phyloP scores from a whole-genome alignment of 2,113 vertebrate genomes.

The Rhinopomastus cyanomelas region DNA sequence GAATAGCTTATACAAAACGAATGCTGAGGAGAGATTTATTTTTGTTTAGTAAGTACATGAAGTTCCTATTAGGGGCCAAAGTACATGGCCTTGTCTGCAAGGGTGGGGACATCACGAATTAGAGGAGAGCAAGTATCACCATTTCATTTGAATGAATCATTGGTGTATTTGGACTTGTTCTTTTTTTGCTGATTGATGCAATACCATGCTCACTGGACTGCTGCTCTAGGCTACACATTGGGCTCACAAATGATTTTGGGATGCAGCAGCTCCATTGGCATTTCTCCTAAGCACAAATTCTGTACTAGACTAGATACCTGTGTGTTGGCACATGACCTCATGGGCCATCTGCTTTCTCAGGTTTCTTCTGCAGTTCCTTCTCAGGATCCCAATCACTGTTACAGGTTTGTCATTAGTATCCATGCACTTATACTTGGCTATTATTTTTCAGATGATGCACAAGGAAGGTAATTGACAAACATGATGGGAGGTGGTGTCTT shows the following conservation, averaged over 20 bases:
- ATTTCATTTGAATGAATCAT: not conserved
- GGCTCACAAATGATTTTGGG: not conserved
- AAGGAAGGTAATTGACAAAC: not conserved
- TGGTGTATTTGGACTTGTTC: not conserved
- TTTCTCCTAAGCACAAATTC: not conserved
- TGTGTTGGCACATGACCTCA: not conserved
- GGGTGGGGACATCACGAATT: not conserved
- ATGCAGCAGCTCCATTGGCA: not conserved
- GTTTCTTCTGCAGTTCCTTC: not conserved
- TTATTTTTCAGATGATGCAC: not conserved
- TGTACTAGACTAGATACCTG: not conserved
- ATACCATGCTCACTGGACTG: not conserved
- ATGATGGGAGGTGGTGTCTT: not conserved
- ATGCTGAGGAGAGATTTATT: slow-evolving; percentile 9
- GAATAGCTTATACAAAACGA: not conserved
- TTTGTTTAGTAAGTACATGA: slow-evolving; percentile 4
- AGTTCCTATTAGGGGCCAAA: not conserved
- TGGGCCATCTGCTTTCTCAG: not conserved
- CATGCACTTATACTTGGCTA: not conserved
- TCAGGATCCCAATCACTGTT: not conserved
- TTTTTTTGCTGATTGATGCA: not conserved
- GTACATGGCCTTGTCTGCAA: not conserved
- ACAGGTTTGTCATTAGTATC: not conserved
- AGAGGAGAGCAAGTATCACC: not conserved
- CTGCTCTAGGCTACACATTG: not conserved